Evolutionary conservation across 1,140 invertebrate species (phyloP).

Genomic region (Cepaea nemoralis): DNA sequence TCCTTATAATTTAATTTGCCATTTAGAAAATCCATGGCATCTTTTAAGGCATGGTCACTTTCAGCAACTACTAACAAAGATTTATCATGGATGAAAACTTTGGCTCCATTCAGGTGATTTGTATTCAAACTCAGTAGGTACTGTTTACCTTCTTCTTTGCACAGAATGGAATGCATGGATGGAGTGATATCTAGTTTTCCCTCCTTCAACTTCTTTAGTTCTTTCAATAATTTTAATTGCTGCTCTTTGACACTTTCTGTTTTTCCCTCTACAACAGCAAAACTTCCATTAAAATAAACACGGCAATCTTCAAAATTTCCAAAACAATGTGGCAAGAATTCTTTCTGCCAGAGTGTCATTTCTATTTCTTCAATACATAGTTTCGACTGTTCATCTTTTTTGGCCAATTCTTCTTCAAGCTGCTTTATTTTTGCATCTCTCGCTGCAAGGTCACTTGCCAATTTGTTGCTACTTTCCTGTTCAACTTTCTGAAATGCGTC

Average conservation of each 20-base stretch:
- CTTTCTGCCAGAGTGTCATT: neutral
- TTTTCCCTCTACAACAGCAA: neutral
- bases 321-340: slow-evolving; percentile 3
- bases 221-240: neutral
- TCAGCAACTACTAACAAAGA: neutral
- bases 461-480: neutral
- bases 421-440: slow-evolving; percentile 4
- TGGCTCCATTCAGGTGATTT: neutral
- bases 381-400: neutral
- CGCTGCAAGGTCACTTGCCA: neutral
- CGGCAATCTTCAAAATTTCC: neutral
- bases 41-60: neutral
- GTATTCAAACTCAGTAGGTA: neutral
- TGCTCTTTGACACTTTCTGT: neutral
- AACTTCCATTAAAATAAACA: neutral
- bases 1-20: neutral
- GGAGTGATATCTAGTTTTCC: neutral
- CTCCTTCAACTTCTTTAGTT: slow-evolving; percentile 18
- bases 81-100: neutral
- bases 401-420: slow-evolving; percentile 2
- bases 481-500: neutral
- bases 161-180: neutral
- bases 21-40: neutral
- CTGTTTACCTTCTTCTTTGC: neutral
- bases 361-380: neutral